Evolutionary conservation across 2,113 vertebrate genomes (phyloP), one percentile per base, ranked within the genome.

Genomic region (Takifugu flavidus): DNA sequence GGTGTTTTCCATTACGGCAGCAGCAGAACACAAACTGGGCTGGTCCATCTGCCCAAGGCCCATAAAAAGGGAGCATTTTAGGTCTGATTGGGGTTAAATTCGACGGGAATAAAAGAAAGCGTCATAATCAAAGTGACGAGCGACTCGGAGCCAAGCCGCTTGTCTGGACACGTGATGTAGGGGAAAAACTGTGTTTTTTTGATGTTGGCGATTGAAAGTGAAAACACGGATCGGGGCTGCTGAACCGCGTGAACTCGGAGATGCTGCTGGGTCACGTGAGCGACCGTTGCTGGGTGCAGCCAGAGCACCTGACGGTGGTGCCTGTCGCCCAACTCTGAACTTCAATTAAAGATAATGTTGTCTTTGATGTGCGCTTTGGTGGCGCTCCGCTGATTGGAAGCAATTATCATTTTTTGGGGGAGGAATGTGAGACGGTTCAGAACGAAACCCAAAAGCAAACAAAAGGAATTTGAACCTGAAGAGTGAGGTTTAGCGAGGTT

Each of bases 161-260:
- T 82, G 84, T 85, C 72, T 43, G 70, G 80, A 89, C 81, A 81
- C 70, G 84, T 67, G 79, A 86, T 79, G 55, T 55, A 78, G 74
- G 77, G 60, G 70, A 53, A 86, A 87, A 80, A 56, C 62, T 69
- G 71, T 80, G 83, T 82, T 84, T 89, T 20, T 87, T 86, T 81
- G 85, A 88, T 87, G 85, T 82, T 72, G 56, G 77, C 80, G 84
- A 89, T 85, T 39, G 34, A 39, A 10, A 39, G 34, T 11, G 34
- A 84, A 88, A 84, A 86, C 62, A 52, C 73, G 53, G 68, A 82
- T 75, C 77, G 65, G 59, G 49, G 54, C 31, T 71, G 60, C 52
- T 79, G 61, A 59, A 64, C 74, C 10, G 68, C 65, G 49, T 79
- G 83, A 86, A 86, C 82, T 39, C 11, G 31, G 52, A 5, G 12